phyloP scores from a whole-genome alignment of 2,113 vertebrate species.

The Probosciger aterrimus region DNA sequence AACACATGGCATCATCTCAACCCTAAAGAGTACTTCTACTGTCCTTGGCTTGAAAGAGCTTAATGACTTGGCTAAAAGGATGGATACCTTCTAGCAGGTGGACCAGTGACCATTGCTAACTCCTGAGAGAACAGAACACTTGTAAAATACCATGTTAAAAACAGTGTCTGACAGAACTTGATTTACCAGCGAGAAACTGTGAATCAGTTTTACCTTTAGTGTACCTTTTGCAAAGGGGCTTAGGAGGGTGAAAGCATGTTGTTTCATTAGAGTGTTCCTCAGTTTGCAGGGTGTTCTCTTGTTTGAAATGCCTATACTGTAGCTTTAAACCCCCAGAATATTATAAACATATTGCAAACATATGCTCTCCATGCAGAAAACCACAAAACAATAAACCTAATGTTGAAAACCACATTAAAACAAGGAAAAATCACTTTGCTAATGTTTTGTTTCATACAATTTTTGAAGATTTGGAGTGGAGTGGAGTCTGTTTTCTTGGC shows the following conservation, averaged over 20 bases:
- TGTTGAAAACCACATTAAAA: slow-evolving; percentile 78
- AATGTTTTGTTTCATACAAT: slow-evolving; percentile 72
- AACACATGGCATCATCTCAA: not conserved
- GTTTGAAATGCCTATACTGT: not conserved
- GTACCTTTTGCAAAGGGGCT: not conserved
- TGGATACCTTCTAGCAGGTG: not conserved
- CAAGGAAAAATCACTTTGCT: slow-evolving; percentile 66
- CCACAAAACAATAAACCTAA: slow-evolving; percentile 69
- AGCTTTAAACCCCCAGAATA: slow-evolving; percentile 19
- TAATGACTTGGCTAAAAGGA: not conserved
- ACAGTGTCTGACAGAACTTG: not conserved
- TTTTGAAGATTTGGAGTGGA: slow-evolving; percentile 68
- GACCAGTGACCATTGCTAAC: not conserved
- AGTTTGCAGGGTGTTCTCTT: not conserved
- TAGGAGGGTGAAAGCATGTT: not conserved
- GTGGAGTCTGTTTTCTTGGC: slow-evolving; percentile 57
- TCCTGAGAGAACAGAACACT: not conserved
- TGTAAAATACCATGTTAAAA: not conserved
- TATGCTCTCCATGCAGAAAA: slow-evolving; percentile 65
- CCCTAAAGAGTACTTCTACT: not conserved
- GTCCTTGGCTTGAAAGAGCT: not conserved
- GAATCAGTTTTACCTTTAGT: not conserved
- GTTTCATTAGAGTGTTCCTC: not conserved
- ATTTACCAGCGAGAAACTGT: not conserved
- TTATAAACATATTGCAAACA: slow-evolving; percentile 76